A percentile compares a stretch with the other conserved stretches of the same genome.
These are phyloP conservation scores for Sipha flava DNA, from an alignment of 1,140 invertebrate genomes.

Conservation along the genomic window DNA sequence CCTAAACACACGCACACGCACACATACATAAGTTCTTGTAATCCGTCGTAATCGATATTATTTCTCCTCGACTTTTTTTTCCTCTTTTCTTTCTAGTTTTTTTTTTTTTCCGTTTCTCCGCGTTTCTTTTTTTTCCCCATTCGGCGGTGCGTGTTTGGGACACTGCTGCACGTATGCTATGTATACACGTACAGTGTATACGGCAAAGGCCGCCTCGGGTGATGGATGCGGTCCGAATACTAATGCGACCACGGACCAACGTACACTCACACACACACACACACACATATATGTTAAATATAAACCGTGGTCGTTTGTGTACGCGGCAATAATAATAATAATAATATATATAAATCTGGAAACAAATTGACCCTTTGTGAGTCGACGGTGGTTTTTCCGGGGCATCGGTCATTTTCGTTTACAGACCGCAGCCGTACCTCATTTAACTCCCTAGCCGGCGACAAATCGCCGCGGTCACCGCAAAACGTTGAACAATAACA, in stretches of 20 bases:
- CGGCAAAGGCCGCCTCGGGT: background rate
- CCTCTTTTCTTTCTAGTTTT: background rate
- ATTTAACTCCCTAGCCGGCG: background rate
- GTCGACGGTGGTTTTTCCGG: background rate
- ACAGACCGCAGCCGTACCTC: constrained; percentile 7
- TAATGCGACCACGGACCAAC: background rate
- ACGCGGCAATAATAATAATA: background rate
- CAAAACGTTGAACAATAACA: background rate
- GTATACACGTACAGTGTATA: background rate
- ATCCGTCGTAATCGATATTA: constrained; percentile 31
- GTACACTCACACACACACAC: background rate
- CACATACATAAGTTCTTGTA: constrained; percentile 11
- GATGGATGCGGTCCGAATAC: constrained; percentile 30
- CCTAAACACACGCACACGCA: background rate
- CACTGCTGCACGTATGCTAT: background rate
- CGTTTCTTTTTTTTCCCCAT: background rate
- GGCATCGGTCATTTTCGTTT: constrained; percentile 31
- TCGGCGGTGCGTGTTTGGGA: background rate
- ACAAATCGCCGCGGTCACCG: background rate
- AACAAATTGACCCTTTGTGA: constrained; percentile 28
- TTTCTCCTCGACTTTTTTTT: constrained; percentile 7
- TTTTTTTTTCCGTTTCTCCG: background rate
- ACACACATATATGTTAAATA: background rate
- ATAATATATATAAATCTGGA: constrained; percentile 27
- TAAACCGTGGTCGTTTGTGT: no score